A percentile compares a stretch with the other conserved stretches of the same genome.
phyloP scores from a whole-genome alignment of 2,113 vertebrate genomes.

The Chaenocephalus aceratus region DNA sequence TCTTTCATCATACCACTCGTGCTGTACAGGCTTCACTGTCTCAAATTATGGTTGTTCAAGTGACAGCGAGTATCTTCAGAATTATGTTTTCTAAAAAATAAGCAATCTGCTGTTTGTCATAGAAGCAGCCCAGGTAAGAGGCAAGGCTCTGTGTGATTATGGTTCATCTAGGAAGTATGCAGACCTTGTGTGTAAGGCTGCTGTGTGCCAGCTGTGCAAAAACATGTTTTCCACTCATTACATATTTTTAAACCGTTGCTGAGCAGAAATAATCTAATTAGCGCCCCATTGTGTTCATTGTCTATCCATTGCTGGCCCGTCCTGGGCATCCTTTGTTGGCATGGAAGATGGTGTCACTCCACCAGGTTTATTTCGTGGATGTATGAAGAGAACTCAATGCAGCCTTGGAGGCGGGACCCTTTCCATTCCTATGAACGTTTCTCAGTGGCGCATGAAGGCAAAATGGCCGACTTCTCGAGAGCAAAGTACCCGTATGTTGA shows the following conservation, averaged over 20 bases:
- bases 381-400: not conserved
- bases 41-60: conserved; percentile 8
- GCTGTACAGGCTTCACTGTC: conserved; percentile 9
- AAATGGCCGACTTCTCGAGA: not conserved
- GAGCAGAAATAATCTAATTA: not conserved
- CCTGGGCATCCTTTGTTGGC: not conserved
- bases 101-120: not conserved
- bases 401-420: not conserved
- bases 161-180: not conserved
- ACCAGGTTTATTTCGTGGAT: not conserved
- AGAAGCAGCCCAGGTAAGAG: not conserved
- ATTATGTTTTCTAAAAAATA: too few relatives aligned
- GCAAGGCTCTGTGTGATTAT: not conserved
- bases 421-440: not conserved
- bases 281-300: not conserved
- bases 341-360: too few relatives aligned
- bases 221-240: not conserved
- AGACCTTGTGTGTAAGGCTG: not conserved
- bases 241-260: too few relatives aligned
- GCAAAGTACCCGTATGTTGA: not conserved
- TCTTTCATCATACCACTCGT: not conserved
- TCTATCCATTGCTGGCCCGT: not conserved
- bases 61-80: not conserved
- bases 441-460: not conserved
- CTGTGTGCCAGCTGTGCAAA: too few relatives aligned